These are phyloP conservation scores for Camptogramma bilineatum DNA, from an alignment of 2,888 invertebrate genomes.

Conservation along the genomic window DNA sequence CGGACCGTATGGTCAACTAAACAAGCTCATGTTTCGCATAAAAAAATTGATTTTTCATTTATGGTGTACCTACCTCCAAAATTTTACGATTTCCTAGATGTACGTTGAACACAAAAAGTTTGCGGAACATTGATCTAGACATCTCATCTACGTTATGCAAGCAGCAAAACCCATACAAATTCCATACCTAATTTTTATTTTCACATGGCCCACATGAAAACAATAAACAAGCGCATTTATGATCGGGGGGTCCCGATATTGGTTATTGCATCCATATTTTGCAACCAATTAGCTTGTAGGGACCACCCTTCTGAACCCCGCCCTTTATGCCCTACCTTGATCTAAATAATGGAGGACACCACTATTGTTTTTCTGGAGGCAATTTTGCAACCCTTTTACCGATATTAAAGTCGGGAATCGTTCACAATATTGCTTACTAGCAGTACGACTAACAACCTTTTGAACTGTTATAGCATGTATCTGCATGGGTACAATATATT, in stretches of 20 bases:
- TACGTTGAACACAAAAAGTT: too few relatives aligned
- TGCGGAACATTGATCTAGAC: too few relatives aligned
- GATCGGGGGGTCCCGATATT: slow-evolving; percentile 31
- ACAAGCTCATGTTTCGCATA: too few relatives aligned
- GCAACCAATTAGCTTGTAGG: slow-evolving; percentile 68
- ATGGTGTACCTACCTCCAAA: too few relatives aligned
- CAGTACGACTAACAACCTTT: slow-evolving; percentile 1
- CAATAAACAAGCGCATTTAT: slow-evolving; percentile 24
- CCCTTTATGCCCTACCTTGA: slow-evolving; percentile 56
- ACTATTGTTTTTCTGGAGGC: slow-evolving; percentile 59
- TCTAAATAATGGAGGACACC: slow-evolving; percentile 54
- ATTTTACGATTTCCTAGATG: too few relatives aligned
- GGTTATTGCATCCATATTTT: slow-evolving; percentile 52
- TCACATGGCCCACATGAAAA: slow-evolving; percentile 7
- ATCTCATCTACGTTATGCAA: too few relatives aligned
- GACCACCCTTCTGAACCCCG: slow-evolving; percentile 67
- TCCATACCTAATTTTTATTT: slow-evolving; percentile 5
- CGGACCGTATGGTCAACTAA: too few relatives aligned
- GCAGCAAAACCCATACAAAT: background rate
- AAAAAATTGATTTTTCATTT: too few relatives aligned
- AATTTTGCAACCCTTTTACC: slow-evolving; percentile 47
- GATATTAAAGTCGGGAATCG: slow-evolving; percentile 40
- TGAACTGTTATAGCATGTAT: background rate
- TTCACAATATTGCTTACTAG: slow-evolving; percentile 19
- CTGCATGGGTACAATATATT: background rate